phyloP scores from a whole-genome alignment of 1,140 invertebrate species.

The Penaeus vannamei region DNA sequence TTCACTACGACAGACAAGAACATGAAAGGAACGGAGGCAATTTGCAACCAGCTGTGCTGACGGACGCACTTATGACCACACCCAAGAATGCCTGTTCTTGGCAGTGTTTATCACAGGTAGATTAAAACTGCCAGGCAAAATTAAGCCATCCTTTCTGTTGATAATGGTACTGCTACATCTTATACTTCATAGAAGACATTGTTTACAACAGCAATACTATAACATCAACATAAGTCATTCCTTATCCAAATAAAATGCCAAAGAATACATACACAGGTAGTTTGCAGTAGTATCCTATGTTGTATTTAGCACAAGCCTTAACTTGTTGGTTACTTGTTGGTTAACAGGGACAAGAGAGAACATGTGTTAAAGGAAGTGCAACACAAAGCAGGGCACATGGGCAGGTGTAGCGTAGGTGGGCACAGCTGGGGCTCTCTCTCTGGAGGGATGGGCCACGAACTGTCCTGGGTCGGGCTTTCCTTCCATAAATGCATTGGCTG shows the following conservation, averaged over 20 bases:
- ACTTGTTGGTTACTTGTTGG: conserved; percentile 2
- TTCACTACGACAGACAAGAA: conserved; percentile 41
- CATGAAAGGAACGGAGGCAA: conserved; percentile 40
- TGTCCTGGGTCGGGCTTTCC: conserved; percentile 50
- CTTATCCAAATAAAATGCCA: background rate
- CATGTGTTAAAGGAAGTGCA: conserved; percentile 18
- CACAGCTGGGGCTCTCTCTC: conserved; percentile 52
- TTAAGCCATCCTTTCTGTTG: background rate
- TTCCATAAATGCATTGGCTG: conserved; percentile 63
- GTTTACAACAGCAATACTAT: background rate
- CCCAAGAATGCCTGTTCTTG: conserved; percentile 8
- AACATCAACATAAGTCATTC: conserved; percentile 5
- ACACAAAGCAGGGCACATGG: conserved; percentile 13
- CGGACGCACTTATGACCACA: conserved; percentile 36
- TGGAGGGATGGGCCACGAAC: conserved; percentile 22
- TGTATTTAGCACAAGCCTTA: too few relatives aligned
- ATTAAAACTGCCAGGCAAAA: conserved; percentile 13
- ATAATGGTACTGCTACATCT: background rate
- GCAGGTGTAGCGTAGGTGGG: conserved; percentile 39
- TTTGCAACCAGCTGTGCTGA: conserved; percentile 47
- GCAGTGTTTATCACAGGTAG: conserved; percentile 26
- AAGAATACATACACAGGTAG: too few relatives aligned
- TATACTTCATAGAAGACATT: background rate
- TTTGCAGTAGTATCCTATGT: too few relatives aligned
- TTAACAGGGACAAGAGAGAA: conserved; percentile 11